Conservation (phyloP, 2,113 vertebrate genomes). For the Octodon degus region DNA sequence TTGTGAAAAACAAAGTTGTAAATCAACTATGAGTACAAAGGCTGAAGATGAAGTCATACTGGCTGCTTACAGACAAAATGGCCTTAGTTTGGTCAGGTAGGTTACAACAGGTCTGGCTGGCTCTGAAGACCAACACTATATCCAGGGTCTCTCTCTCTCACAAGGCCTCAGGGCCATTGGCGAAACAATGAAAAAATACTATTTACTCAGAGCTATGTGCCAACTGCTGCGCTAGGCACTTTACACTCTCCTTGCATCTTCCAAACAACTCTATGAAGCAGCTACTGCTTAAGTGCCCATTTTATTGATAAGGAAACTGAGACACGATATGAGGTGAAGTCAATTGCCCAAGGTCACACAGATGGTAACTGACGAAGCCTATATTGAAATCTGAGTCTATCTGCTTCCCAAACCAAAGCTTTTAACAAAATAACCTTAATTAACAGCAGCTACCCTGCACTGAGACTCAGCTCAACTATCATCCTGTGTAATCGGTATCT, state of each 20-base stretch:
- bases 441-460: not conserved
- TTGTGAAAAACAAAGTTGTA: too few species aligned
- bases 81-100: too few species aligned
- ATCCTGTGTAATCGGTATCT: not conserved
- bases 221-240: slow-evolving; percentile 50
- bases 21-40: too few species aligned
- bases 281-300: slow-evolving; percentile 25
- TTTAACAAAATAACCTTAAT: slow-evolving; percentile 58
- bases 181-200: slow-evolving; percentile 49
- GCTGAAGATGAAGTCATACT: too few species aligned
- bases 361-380: slow-evolving; percentile 1
- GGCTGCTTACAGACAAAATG: too few species aligned
- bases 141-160: not conserved
- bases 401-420: slow-evolving; percentile 51
- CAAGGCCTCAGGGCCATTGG: slow-evolving; percentile 2
- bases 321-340: not conserved
- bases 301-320: slow-evolving; percentile 43
- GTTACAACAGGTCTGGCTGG: not conserved
- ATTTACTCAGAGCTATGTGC: slow-evolving; percentile 5
- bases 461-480: slow-evolving; percentile 42
- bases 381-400: slow-evolving; percentile 48
- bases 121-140: not conserved
- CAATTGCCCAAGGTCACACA: slow-evolving; percentile 66
- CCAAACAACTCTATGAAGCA: slow-evolving; percentile 40
- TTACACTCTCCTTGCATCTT: slow-evolving; percentile 10